phyloP scores from a whole-genome alignment of 2,888 invertebrate species.

The Eueremaeus valkanovi region DNA sequence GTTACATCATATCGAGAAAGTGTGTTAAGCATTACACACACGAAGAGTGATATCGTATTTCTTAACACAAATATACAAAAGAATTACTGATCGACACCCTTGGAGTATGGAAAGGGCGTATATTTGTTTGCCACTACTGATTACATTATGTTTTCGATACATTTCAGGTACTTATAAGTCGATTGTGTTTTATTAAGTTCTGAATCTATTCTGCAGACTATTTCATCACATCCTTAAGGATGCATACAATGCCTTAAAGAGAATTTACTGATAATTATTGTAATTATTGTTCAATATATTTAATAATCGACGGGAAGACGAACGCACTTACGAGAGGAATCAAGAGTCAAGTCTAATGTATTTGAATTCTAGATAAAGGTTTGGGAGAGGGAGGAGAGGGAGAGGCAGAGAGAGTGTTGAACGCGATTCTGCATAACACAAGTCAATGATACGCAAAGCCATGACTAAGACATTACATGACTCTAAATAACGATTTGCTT shows the following conservation, averaged over 20 bases:
- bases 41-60: constrained; percentile 14
- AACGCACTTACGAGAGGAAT: not conserved
- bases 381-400: not conserved
- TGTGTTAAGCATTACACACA: constrained; percentile 11
- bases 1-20: constrained; percentile 23
- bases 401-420: too few relatives aligned
- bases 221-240: constrained; percentile 20
- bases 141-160: constrained; percentile 15
- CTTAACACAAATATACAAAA: constrained; percentile 17
- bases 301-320: not conserved
- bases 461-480: constrained; percentile 39
- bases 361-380: constrained; percentile 1
- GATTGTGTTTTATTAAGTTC: not conserved
- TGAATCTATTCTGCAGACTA: too few relatives aligned
- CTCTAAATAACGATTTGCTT: not conserved
- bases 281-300: not conserved
- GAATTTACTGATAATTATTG: constrained; percentile 27
- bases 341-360: not conserved
- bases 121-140: constrained; percentile 4
- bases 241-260: not conserved
- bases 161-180: constrained; percentile 1
- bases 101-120: constrained; percentile 8
- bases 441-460: constrained; percentile 34
- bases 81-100: constrained; percentile 7
- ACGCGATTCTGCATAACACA: constrained; percentile 29